Conservation (phyloP, 2,113 vertebrate genomes). For the Lasiurus borealis region DNA sequence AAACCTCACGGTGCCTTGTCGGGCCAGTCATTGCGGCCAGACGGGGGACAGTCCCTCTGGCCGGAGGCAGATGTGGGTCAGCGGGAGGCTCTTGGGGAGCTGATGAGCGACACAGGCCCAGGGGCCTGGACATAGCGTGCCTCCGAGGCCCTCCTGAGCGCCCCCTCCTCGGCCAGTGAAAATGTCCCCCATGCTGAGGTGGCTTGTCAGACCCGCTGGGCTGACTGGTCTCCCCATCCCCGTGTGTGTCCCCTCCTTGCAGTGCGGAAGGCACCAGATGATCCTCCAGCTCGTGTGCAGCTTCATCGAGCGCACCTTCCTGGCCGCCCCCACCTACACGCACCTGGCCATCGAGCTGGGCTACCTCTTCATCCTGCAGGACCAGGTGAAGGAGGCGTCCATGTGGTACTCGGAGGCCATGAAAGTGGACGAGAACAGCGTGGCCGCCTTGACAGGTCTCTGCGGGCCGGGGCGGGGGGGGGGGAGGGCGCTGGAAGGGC, state of each 20-base stretch:
- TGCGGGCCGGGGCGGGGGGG: background rate
- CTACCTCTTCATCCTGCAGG: slow-evolving; percentile 84
- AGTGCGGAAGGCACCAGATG: slow-evolving; percentile 85
- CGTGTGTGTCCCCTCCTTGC: background rate
- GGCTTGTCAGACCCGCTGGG: background rate
- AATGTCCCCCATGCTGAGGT: background rate
- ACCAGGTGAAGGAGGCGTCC: slow-evolving; percentile 83
- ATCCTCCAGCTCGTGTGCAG: slow-evolving; percentile 80
- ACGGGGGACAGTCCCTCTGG: background rate
- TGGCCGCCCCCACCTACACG: slow-evolving; percentile 52
- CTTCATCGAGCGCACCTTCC: slow-evolving; percentile 81
- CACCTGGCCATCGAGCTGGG: slow-evolving; percentile 84
- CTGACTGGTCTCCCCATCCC: background rate
- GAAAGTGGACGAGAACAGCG: slow-evolving; percentile 80
- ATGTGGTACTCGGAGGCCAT: slow-evolving; percentile 84
- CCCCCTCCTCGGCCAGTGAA: background rate
- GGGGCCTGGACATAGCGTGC: background rate
- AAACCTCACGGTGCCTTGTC: background rate
- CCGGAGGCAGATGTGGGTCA: background rate
- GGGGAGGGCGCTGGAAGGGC: too few relatives aligned
- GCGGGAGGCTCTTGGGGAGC: background rate
- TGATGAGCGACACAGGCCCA: too few relatives aligned
- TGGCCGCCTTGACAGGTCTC: slow-evolving; percentile 85
- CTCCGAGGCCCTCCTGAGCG: background rate
- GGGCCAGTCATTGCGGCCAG: background rate